phyloP scores from a whole-genome alignment of 2,888 invertebrate species.

The Lasioglossum oenotherae region DNA sequence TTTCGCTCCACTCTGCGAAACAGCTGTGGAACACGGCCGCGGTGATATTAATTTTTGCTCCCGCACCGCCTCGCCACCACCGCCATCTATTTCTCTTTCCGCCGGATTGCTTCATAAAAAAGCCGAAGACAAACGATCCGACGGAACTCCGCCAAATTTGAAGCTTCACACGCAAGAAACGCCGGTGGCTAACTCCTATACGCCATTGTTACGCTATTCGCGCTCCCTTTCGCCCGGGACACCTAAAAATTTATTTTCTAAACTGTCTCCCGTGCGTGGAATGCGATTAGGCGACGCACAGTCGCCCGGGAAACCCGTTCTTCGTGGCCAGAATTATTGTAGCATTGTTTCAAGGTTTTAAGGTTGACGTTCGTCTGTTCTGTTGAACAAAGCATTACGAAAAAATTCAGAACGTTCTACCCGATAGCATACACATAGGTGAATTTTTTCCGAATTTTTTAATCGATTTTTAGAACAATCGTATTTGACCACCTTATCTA shows the following conservation, averaged over 20 bases:
- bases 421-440: not conserved
- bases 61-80: not conserved
- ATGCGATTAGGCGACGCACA: not conserved
- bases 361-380: no score
- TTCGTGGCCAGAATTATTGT: not conserved
- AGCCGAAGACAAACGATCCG: constrained; percentile 23
- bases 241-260: not conserved
- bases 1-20: constrained; percentile 5
- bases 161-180: constrained; percentile 1
- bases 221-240: not conserved
- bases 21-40: constrained; percentile 13
- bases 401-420: not conserved
- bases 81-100: not conserved
- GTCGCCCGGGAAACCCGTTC: not conserved
- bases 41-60: constrained; percentile 42
- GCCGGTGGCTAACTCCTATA: no score
- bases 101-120: not conserved
- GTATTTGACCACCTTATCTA: no score
- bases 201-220: not conserved
- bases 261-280: not conserved
- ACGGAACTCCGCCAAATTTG: constrained; percentile 1
- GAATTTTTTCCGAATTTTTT: no score
- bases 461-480: not conserved
- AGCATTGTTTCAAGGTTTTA: not conserved
- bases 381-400: not conserved